Conservation (phyloP, 2,888 invertebrate genomes). For the Odontocerum albicorne region DNA sequence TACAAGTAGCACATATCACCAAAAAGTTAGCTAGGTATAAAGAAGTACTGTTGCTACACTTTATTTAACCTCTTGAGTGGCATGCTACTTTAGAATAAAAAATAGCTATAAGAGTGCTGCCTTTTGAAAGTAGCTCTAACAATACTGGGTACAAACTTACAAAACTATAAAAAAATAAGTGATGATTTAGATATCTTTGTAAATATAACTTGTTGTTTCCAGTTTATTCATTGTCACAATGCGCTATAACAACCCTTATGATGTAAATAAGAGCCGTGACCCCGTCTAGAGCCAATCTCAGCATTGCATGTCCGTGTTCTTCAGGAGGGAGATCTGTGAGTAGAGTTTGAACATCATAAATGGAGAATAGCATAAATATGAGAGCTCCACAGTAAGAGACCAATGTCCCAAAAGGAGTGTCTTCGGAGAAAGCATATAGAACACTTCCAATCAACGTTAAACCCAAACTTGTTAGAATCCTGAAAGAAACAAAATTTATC, state of each 20-base stretch:
- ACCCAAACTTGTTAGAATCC: background rate
- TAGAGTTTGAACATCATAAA: background rate
- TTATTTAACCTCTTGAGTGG: too few species aligned
- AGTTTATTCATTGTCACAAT: too few species aligned
- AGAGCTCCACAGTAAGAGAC: background rate
- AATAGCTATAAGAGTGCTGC: too few species aligned
- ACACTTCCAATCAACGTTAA: background rate
- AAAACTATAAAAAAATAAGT: too few species aligned
- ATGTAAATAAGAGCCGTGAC: background rate
- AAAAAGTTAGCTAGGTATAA: too few species aligned
- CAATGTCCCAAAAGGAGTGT: background rate
- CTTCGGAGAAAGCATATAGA: background rate
- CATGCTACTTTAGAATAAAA: too few species aligned
- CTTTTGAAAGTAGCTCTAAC: too few species aligned
- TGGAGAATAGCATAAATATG: background rate
- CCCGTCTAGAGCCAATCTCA: background rate
- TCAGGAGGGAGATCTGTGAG: background rate
- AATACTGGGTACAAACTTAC: too few species aligned
- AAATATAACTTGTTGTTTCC: too few species aligned
- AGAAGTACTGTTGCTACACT: too few species aligned
- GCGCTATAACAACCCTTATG: background rate
- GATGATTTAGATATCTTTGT: too few species aligned
- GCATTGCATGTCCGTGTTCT: background rate
- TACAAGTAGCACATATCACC: too few species aligned
- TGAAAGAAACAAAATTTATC: constrained; percentile 4